Percentiles rank a stretch among this genome's conserved stretches.
Evolutionary conservation across 2,113 vertebrate species (phyloP).

Genomic region (Zonotrichia leucophrys): DNA sequence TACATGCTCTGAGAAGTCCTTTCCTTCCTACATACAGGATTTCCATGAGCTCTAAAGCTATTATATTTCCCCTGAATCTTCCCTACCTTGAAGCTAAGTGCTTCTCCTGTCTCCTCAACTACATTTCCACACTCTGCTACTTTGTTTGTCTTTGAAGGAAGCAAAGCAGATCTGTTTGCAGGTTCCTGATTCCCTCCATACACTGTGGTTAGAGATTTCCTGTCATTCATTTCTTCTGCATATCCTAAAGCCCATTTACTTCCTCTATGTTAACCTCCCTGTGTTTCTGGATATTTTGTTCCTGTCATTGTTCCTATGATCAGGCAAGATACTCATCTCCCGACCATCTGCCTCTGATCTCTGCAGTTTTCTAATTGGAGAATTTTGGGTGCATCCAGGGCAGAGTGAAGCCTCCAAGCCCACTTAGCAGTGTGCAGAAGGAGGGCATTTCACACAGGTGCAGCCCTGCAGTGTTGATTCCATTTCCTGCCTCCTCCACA

Average conservation of each 20-base stretch:
- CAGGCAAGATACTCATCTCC: background rate
- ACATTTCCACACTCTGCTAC: background rate
- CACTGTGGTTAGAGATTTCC: background rate
- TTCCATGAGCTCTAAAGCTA: background rate
- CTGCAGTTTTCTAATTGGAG: fast-evolving
- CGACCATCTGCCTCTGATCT: background rate
- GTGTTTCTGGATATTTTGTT: background rate
- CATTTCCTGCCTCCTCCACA: background rate
- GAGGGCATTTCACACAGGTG: background rate
- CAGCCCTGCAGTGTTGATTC: background rate
- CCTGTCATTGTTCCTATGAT: background rate
- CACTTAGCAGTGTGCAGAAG: background rate
- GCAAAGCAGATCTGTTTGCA: background rate
- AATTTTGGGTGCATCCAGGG: background rate
- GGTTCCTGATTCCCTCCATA: background rate
- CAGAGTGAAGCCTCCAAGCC: background rate
- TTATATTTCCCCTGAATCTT: background rate
- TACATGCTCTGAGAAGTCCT: background rate
- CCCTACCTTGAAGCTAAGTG: background rate
- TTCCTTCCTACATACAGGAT: background rate
- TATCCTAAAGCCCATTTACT: background rate
- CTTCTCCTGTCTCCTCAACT: background rate
- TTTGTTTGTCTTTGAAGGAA: background rate
- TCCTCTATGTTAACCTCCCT: background rate
- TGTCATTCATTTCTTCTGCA: background rate